These are phyloP conservation scores for Athrips mouffetella DNA, from an alignment of 2,888 invertebrate species.

Conservation along the genomic window DNA sequence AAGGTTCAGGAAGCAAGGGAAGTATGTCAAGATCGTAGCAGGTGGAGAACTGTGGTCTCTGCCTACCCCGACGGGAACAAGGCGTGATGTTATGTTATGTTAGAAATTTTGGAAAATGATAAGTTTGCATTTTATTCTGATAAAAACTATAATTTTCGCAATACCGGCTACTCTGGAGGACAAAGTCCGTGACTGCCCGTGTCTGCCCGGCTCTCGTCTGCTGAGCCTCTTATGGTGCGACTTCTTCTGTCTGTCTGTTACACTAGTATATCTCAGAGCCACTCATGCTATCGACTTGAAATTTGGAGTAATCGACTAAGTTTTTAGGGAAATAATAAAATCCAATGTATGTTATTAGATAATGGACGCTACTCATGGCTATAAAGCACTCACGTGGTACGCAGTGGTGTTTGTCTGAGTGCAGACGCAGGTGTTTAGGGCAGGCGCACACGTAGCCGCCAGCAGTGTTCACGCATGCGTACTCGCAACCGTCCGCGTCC, in stretches of 20 bases:
- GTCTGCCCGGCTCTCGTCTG: too few relatives aligned
- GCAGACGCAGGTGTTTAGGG: conserved; percentile 54
- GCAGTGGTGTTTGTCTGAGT: conserved; percentile 49
- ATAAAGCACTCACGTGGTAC: conserved; percentile 14
- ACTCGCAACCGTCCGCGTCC: conserved; percentile 69
- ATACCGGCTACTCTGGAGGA: too few relatives aligned
- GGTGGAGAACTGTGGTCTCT: too few relatives aligned
- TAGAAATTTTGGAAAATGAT: too few relatives aligned
- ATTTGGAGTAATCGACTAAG: not conserved
- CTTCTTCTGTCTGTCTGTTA: not conserved
- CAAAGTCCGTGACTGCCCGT: too few relatives aligned
- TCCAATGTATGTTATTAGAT: not conserved
- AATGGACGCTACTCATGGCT: not conserved
- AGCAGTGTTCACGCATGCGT: conserved; percentile 79
- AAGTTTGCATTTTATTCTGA: too few relatives aligned
- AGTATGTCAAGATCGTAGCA: too few relatives aligned
- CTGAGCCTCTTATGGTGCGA: too few relatives aligned
- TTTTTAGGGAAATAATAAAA: not conserved
- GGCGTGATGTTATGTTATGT: too few relatives aligned
- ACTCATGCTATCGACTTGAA: not conserved
- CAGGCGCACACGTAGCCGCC: conserved; percentile 82
- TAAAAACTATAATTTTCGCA: too few relatives aligned
- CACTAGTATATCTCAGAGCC: not conserved
- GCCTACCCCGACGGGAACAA: too few relatives aligned
- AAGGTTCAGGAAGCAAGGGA: too few relatives aligned